Base-by-base conservation (phyloP, 2,113 vertebrate species). In the Thamnophis sirtalis region DNA sequence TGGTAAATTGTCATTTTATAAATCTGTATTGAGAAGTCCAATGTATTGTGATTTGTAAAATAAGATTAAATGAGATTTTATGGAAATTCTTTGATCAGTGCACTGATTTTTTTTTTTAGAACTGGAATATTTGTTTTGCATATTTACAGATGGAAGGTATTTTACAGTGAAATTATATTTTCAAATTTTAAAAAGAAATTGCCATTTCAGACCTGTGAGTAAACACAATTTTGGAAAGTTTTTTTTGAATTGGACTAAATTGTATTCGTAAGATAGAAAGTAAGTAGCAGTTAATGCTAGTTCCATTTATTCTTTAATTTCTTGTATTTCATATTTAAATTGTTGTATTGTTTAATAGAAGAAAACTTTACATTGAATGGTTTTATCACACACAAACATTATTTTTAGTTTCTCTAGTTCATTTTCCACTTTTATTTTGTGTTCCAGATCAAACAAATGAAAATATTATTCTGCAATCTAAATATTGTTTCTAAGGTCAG, bases 41-140 rank as follows among this genome's bases (percentile, higher is more conserved):
- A 92, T 38, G 63, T 96, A 94, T 26, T 94, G 93, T 95, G 92
- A 86, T 97, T 97, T 96, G 95, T 96, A 97, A 96, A 96, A 96
- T 92, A 96, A 92, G 43, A 94, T 96, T 96, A 97, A 96, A 95
- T 91, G 90, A 96, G 92, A 94, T 96, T 97, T 97, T 97, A 92
- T 96, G 94, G 95, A 95, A 97, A 95, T 95, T 91, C 86, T 97
- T 95, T 96, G 93, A 89, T 96, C 80, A 93, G 92, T 95, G 93
- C 63, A 43, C 43, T 80, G 7, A 80, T 80, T 95, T 96, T 96
- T 43, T 92, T n/a, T 63, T 33, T 43, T 54, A 19, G 68, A 58
- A 84, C 88, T 22, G 94, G 94, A 58, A 84, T 53, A 86, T 93
- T 94, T 89, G 94, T 94, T 89, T 91, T 93, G 43, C 50, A 95